Evolutionary conservation across 2,113 vertebrate genomes (phyloP).

Genomic region (Chunga burmeisteri): DNA sequence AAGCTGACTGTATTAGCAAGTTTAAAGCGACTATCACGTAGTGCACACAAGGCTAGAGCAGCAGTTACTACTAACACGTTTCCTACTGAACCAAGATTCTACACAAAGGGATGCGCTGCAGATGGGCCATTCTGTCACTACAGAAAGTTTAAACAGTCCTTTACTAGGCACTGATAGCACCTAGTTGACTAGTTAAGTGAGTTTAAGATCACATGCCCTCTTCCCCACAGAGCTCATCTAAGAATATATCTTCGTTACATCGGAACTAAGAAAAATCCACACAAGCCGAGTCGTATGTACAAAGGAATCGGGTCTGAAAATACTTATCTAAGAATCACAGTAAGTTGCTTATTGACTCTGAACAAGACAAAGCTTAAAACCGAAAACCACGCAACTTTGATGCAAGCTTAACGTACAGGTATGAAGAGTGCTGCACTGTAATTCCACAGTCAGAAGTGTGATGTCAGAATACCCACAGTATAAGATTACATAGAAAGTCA

Average conservation of each 20-base stretch:
- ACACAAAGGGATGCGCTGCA: constrained; percentile 35
- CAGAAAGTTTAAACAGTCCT: neutral
- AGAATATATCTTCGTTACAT: constrained; percentile 61
- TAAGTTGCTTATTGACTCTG: constrained; percentile 64
- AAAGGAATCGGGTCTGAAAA: constrained; percentile 77
- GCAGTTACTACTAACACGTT: neutral
- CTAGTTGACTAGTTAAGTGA: neutral
- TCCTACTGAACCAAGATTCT: constrained; percentile 44
- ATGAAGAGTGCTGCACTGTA: constrained; percentile 92
- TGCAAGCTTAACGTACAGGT: constrained; percentile 71
- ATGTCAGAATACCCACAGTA: constrained; percentile 93
- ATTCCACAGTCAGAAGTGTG: constrained; percentile 92
- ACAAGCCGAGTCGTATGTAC: constrained; percentile 63
- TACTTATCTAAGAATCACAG: constrained; percentile 70
- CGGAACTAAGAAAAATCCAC: constrained; percentile 67
- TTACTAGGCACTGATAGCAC: constrained; percentile 52
- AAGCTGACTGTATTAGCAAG: constrained; percentile 30
- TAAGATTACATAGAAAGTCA: constrained; percentile 85
- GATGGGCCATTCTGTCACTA: constrained; percentile 23
- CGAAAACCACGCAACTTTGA: constrained; percentile 71
- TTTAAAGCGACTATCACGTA: neutral
- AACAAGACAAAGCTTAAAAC: constrained; percentile 68
- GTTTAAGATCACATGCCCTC: constrained; percentile 64
- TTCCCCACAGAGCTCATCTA: constrained; percentile 59
- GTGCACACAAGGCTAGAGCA: constrained; percentile 25